Base-by-base conservation (phyloP, 1,140 invertebrate genomes). In the Drosophila arizonae region DNA sequence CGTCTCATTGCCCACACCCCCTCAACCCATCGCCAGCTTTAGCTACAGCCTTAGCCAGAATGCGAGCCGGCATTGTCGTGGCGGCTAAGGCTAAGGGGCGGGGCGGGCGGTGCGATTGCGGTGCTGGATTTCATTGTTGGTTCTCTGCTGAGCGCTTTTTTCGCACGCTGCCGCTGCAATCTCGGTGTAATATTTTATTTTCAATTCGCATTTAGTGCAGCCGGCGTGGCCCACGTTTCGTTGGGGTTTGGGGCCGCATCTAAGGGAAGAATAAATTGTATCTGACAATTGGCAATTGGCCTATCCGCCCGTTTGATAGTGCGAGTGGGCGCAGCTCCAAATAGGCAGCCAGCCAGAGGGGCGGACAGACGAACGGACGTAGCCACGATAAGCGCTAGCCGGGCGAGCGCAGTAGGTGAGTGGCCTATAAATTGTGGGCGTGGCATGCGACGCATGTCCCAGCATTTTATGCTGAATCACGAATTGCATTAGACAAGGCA, bases 121-220 rank as follows among this genome's bases (percentile, higher is more conserved):
- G 24, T 17, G 65, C 43, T 67, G 61, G 48, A 72, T 76, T 66
- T 67, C 73, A 71, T 76, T 76, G 74, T 73, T 62, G 60, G 39
- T 66, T 48, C 71, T 72, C 62, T 64, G 39, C 51, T 64, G 36
- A n/a, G 54, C 36, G 28, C 54, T 78, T 74, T 72, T 76, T 46
- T 82, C 70, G 58, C 67, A 58, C 73, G 48, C 43, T 63, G 67
- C 60, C 71, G 68, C 74, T 80, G 85, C 84, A 88, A 88, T 88
- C 84, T 88, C 85, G 64, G 79, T 75, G 84, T 88, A 88, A 88
- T 88, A 88, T 88, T 88, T 88, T 88, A 88, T 88, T 88, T 88
- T 88, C 84, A 89, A 89, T 88, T 88, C 84, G 85, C 84, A 88
- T 88, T 88, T 88, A 89, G 84, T 84, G 85, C 85, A 87, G 79